Evolutionary conservation across 2,113 vertebrate genomes (phyloP).

Genomic region (Grammatotria lemairii): DNA sequence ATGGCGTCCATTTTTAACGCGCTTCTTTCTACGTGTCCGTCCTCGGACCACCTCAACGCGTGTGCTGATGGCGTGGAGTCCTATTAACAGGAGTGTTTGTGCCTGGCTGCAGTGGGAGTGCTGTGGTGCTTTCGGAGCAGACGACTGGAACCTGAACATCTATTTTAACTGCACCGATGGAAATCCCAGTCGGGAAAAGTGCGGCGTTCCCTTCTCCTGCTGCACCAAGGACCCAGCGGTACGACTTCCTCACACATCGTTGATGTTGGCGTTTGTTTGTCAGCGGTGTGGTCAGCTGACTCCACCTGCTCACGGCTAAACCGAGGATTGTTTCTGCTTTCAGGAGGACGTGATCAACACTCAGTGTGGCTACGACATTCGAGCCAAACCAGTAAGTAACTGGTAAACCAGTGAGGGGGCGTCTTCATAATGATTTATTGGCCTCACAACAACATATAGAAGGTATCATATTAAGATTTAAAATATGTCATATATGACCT

Average conservation of each 20-base stretch:
- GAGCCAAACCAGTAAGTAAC: slow-evolving; percentile 87
- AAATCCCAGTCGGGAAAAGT: slow-evolving; percentile 92
- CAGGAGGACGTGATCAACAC: slow-evolving; percentile 98
- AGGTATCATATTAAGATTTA: accelerated
- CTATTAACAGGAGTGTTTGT: not conserved
- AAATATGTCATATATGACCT: not conserved
- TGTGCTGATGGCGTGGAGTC: accelerated
- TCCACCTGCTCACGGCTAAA: not conserved
- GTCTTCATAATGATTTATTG: not conserved
- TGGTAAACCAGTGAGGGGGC: not conserved
- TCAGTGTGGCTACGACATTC: slow-evolving; percentile 94
- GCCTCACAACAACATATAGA: not conserved
- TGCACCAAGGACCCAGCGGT: slow-evolving; percentile 95
- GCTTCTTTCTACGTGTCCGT: accelerated
- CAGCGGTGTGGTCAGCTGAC: not conserved
- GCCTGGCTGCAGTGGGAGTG: slow-evolving; percentile 83
- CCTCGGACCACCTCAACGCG: not conserved
- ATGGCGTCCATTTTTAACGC: not conserved
- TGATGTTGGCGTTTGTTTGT: not conserved
- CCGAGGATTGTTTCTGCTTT: not conserved
- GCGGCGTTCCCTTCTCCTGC: slow-evolving; percentile 95
- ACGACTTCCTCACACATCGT: not conserved
- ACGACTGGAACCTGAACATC: slow-evolving; percentile 98
- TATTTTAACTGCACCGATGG: slow-evolving; percentile 96
- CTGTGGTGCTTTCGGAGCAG: slow-evolving; percentile 91